phyloP scores from a whole-genome alignment of 2,113 vertebrate species.

The Pithys albifrons region DNA sequence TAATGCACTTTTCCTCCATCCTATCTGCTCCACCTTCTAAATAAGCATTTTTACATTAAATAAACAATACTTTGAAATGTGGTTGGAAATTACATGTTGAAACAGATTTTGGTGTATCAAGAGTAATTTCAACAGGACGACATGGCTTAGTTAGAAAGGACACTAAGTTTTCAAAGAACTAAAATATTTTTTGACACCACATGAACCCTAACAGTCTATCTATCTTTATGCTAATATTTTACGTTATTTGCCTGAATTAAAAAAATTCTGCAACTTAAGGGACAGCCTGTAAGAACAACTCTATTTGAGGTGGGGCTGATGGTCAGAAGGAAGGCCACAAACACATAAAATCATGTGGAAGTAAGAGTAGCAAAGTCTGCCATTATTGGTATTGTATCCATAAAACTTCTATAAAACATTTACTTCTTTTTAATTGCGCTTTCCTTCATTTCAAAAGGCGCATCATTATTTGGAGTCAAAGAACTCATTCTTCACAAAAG shows the following conservation, averaged over 20 bases:
- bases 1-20: rapidly evolving
- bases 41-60: not conserved
- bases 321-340: not conserved
- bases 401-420: not conserved
- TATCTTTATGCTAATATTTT: not conserved
- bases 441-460: not conserved
- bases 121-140: not conserved
- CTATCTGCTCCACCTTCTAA: not conserved
- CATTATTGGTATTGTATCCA: not conserved
- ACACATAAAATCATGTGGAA: not conserved
- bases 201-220: not conserved
- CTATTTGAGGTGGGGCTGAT: not conserved
- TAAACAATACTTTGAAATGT: not conserved
- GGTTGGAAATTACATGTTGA: not conserved
- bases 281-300: not conserved
- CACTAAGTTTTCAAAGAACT: not conserved
- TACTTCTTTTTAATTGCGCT: not conserved
- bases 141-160: not conserved
- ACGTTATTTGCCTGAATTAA: not conserved
- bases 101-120: not conserved
- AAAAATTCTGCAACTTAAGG: not conserved
- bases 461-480: not conserved
- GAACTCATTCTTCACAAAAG: not conserved
- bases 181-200: not conserved
- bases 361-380: not conserved